Base-by-base conservation (phyloP, 2,797 vertebrate species). In the Pteropus rufus region DNA sequence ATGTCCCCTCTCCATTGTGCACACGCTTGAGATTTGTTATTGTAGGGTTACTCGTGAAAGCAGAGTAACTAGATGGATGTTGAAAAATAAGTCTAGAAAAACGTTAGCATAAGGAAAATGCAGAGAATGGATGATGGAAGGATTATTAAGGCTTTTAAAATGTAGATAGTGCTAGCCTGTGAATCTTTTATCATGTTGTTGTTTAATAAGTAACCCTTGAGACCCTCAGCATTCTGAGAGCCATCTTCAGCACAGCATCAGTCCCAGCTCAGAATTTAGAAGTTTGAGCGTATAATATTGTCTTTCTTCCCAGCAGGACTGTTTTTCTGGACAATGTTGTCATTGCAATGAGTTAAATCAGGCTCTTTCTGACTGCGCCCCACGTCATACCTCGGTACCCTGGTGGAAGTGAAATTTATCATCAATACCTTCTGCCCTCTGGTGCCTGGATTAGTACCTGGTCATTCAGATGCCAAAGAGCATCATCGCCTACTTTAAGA, bases 341-440 rank as follows among this genome's bases (percentile, higher is more conserved):
- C 75, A 97, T 54, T 93, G 70, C 41, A 94, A 46, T 39, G 64
- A 96, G 73, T 79, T 60, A 75, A 24, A 58, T 24, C n/a, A 39
- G 24, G 58, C 1, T 83, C 1, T 29, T 65, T 80, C 54, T 34
- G n/a, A 93, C 0, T 21, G 31, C 10, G 49, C 21, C 52, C 36
- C 58, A 84, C 18, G 34, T 95, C 95, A 73, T 21, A 62, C 26
- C 26, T 7, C 44, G 81, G 49, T 81, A 46, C 72, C 49, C 81
- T 89, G 85, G 16, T 75, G 26, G 36, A 88, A 93, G 15, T 70
- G 44, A 26, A 97, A 96, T 96, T 93, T 56, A 81, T 60, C 39
- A 94, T 70, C 76, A 62, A 8, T 92, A 67, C 72, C 67, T 58
- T 95, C 86, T 39, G 49, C 26, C 52, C 92, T 70, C 62, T n/a